phyloP scores from a whole-genome alignment of 2,113 vertebrate species.

The Atractosteus spatula region DNA sequence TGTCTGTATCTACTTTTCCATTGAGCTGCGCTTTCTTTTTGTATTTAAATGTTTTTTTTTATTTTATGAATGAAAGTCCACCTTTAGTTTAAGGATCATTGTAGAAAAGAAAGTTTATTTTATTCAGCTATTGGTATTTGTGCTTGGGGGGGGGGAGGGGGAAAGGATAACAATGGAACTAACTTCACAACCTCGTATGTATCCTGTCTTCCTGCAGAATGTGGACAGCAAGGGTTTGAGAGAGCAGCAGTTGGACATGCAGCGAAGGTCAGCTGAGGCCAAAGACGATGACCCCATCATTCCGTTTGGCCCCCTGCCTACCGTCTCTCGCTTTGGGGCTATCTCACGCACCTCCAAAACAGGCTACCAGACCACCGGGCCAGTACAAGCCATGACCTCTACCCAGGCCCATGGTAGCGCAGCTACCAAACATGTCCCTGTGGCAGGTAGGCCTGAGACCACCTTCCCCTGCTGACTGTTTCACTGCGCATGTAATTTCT shows the following conservation, averaged over 20 bases:
- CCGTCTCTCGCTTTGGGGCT: conserved; percentile 93
- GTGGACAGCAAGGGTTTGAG: conserved; percentile 84
- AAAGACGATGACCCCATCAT: conserved; percentile 96
- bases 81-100: no score
- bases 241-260: conserved; percentile 82
- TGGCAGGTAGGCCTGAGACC: conserved; percentile 67
- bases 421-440: conserved; percentile 79
- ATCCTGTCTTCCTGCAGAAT: conserved; percentile 63
- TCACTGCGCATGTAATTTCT: no score
- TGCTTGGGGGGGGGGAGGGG: no score
- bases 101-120: no score
- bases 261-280: conserved; percentile 81
- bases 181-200: neutral
- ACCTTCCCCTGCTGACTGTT: no score
- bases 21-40: no score
- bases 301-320: conserved; percentile 91
- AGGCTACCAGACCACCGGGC: conserved; percentile 84
- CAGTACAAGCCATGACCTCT: conserved; percentile 79
- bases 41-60: no score
- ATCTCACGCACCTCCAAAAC: conserved; percentile 94
- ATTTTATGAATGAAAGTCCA: no score
- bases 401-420: conserved; percentile 69
- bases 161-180: no score
- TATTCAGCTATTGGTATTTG: no score
- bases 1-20: no score